Base-by-base conservation (phyloP, 2,113 vertebrate species). In the Hemicordylus capensis region DNA sequence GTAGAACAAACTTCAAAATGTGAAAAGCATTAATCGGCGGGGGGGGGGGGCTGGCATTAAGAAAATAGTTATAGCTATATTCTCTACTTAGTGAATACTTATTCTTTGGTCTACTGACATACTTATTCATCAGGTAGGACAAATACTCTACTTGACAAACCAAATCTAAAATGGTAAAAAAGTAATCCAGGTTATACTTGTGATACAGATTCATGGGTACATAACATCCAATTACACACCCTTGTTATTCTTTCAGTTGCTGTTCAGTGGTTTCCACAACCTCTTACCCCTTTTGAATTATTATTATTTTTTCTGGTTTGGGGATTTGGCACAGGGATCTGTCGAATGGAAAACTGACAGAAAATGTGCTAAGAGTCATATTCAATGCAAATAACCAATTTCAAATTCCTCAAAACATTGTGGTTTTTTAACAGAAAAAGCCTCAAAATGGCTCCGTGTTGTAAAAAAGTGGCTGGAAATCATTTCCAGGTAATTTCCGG, bases 21-120 rank as follows among this genome's bases (percentile, higher is more conserved):
- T 90, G 75, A 66, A 88, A 72, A 89, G 2, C 6, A 89, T 85
- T 87, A 85, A 1, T 8, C 19, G 42, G 19, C 67, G 15, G 31
- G 26, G 5, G 14, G 15, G 31, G 26, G 5, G 14, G 51, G n/a
- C 20, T n/a, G 19, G 66, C 6, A 7, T 66, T 80, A 70, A n/a
- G 1, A 56, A 77, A 59, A 44, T 44, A 1, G 19, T 0, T 34
- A 76, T 39, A 1, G 70, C 59, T 14, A 34, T n/a, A 67, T 17
- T 67, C n/a, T 67, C 64, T 67, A 39, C 37, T 37, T 69, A 20
- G 64, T 6, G 14, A 39, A 34, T n/a, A 6, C 67, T 69, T 39
- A 34, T 42, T 69, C 37, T 17, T 37, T 69, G 15, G 12, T 8
- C 67, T 39, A 69, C 37, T 22, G 17, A 69, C 15, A 9, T 69